Evolutionary conservation across 2,888 invertebrate genomes (phyloP).

Genomic region (Standfussiana lucernea): DNA sequence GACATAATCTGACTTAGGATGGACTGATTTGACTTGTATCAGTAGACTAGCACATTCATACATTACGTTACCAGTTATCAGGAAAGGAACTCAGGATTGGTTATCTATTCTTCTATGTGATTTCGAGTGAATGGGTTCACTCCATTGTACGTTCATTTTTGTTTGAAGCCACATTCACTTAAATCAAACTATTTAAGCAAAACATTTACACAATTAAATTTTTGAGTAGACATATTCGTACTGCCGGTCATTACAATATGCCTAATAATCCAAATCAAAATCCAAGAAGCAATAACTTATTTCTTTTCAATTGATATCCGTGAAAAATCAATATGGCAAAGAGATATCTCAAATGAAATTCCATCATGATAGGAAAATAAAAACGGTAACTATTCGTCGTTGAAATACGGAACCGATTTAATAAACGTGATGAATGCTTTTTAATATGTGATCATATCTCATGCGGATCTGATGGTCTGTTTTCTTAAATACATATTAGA

Average conservation of each 20-base stretch:
- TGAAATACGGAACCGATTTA: conserved; percentile 58
- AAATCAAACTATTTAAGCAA: too few species aligned
- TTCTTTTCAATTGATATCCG: background rate
- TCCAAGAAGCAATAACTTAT: background rate
- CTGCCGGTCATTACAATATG: background rate
- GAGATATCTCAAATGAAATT: conserved; percentile 38
- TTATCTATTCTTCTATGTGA: background rate
- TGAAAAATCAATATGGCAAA: background rate
- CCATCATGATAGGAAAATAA: conserved; percentile 33
- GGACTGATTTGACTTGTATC: background rate
- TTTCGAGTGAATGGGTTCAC: background rate
- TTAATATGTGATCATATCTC: conserved; percentile 67
- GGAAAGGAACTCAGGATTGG: background rate
- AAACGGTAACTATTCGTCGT: conserved; percentile 5
- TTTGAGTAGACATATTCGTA: background rate
- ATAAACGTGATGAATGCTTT: conserved; percentile 71
- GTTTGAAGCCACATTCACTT: background rate
- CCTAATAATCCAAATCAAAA: background rate
- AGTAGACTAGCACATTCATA: background rate
- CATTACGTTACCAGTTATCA: background rate
- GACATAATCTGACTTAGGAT: conserved; percentile 4
- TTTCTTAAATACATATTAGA: conserved; percentile 33
- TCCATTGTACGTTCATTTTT: background rate
- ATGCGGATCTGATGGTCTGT: conserved; percentile 26
- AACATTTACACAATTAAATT: background rate